Evolutionary conservation across 2,888 invertebrate genomes (phyloP).

Genomic region (Trachelus stipa): DNA sequence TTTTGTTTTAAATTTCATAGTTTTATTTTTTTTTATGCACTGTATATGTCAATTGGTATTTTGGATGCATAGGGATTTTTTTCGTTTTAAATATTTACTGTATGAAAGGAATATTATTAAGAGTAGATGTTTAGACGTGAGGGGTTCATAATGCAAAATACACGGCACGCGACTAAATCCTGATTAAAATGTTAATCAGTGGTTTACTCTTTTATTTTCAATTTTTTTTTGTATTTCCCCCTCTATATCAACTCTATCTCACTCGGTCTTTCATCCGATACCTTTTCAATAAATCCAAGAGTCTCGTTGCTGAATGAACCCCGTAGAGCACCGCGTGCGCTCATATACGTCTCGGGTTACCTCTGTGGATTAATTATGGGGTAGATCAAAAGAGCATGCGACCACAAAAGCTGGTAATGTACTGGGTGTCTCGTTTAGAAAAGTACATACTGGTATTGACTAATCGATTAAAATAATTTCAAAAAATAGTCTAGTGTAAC

Average conservation of each 20-base stretch:
- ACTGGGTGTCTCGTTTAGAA: constrained; percentile 44
- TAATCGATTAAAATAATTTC: background rate
- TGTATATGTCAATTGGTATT: background rate
- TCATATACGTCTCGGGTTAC: constrained; percentile 63
- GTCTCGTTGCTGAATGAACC: constrained; percentile 54
- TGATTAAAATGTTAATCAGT: constrained; percentile 65
- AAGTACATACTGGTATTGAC: background rate
- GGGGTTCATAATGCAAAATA: constrained; percentile 13
- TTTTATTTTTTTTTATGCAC: background rate
- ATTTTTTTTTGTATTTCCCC: constrained; percentile 3
- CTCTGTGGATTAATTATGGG: constrained; percentile 64
- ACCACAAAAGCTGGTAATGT: constrained; percentile 60
- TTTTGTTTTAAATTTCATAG: background rate
- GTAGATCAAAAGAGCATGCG: constrained; percentile 64
- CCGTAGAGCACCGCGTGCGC: constrained; percentile 51
- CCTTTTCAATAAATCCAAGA: constrained; percentile 61
- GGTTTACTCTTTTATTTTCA: constrained; percentile 32
- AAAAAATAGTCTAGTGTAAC: background rate
- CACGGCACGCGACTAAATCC: constrained; percentile 56
- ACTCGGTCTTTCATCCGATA: constrained; percentile 49
- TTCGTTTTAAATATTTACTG: background rate
- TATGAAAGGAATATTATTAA: background rate
- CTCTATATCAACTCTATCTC: constrained; percentile 13
- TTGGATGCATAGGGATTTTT: background rate
- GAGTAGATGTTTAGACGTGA: background rate